Evolutionary conservation across 2,888 invertebrate species (phyloP).

Genomic region (Drepana falcataria): DNA sequence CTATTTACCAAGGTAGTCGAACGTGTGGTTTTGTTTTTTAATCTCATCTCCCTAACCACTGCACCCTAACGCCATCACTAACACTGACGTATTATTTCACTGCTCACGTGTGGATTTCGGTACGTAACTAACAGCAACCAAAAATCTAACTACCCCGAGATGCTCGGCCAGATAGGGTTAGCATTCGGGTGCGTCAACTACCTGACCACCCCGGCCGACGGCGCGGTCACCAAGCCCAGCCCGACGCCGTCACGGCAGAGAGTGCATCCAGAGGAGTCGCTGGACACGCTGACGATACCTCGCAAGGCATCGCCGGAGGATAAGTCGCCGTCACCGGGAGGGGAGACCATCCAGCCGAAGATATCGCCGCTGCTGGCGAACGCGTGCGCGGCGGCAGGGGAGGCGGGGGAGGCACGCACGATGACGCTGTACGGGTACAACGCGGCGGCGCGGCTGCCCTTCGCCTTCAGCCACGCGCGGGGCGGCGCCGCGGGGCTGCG

Average conservation of each 20-base stretch:
- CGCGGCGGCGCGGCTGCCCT: slow-evolving; percentile 70
- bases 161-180: slow-evolving; percentile 74
- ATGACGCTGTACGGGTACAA: slow-evolving; percentile 76
- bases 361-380: slow-evolving; percentile 64
- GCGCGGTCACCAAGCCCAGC: slow-evolving; percentile 22
- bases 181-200: slow-evolving; percentile 77
- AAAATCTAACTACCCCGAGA: slow-evolving; percentile 75
- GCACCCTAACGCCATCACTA: slow-evolving; percentile 24
- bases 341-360: slow-evolving; percentile 63
- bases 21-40: slow-evolving; percentile 43
- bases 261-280: slow-evolving; percentile 66
- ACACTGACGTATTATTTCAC: slow-evolving; percentile 46
- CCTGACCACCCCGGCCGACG: slow-evolving; percentile 54
- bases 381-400: slow-evolving; percentile 59
- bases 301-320: slow-evolving; percentile 60
- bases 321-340: slow-evolving; percentile 54
- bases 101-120: slow-evolving; percentile 45
- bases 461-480: slow-evolving; percentile 67
- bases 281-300: slow-evolving; percentile 50
- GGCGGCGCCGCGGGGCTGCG: slow-evolving; percentile 32
- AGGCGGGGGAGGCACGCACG: slow-evolving; percentile 49
- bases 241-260: slow-evolving; percentile 53
- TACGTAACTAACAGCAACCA: slow-evolving; percentile 63
- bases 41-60: slow-evolving; percentile 15
- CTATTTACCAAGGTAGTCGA: slow-evolving; percentile 71